Evolutionary conservation across 2,797 vertebrate genomes (phyloP).

Genomic region (Helostoma temminkii): DNA sequence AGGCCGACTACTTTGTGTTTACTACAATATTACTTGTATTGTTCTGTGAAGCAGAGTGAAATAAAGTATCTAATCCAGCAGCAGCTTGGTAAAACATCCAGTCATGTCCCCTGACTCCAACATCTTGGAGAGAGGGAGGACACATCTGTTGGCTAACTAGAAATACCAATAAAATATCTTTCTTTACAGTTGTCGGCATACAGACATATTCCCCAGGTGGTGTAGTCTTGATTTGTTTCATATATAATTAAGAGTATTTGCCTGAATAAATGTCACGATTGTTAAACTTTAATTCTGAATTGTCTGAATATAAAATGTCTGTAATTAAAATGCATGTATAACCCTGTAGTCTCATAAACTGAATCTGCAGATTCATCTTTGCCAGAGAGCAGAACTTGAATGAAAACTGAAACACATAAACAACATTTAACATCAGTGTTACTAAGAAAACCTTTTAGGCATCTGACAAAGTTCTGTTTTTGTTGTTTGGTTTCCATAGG

Average conservation of each 20-base stretch:
- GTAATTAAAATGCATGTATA: slow-evolving; percentile 24
- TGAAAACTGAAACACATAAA: slow-evolving; percentile 63
- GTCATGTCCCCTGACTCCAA: slow-evolving; percentile 1
- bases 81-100: slow-evolving; percentile 43
- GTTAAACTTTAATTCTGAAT: slow-evolving; percentile 29
- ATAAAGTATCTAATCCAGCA: slow-evolving; percentile 63
- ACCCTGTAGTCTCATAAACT: slow-evolving; percentile 60
- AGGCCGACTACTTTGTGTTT: slow-evolving; percentile 51
- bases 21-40: slow-evolving; percentile 66
- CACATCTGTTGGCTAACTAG: slow-evolving; percentile 29
- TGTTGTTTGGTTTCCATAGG: slow-evolving; percentile 78
- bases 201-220: slow-evolving; percentile 17
- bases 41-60: slow-evolving; percentile 70
- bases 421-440: slow-evolving; percentile 52
- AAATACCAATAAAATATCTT: slow-evolving; percentile 19
- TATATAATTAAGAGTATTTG: slow-evolving; percentile 26
- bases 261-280: slow-evolving; percentile 43
- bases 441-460: slow-evolving; percentile 61
- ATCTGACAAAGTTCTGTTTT: slow-evolving; percentile 60
- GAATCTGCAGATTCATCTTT: slow-evolving; percentile 27
- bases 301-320: slow-evolving; percentile 20
- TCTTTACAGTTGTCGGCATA: slow-evolving; percentile 32
- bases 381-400: slow-evolving; percentile 48
- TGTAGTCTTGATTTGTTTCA: slow-evolving; percentile 32
- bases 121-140: slow-evolving; percentile 20